Conservation (phyloP, 2,797 vertebrate genomes). For the Tokudaia muenninki region DNA sequence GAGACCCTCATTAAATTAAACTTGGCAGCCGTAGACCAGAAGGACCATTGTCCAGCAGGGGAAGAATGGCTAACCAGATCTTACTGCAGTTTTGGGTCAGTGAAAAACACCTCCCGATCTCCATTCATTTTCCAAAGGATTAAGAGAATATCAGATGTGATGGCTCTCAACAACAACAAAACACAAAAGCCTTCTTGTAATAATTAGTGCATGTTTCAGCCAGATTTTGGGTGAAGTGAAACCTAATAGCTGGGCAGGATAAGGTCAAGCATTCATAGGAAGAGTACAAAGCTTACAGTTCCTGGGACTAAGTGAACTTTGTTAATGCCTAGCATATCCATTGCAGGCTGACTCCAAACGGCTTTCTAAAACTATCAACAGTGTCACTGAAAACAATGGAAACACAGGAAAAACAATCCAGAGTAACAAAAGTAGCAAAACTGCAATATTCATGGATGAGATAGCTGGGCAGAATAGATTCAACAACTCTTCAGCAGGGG, state of each 20-base stretch:
- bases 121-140: constrained; percentile 44
- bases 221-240: neutral
- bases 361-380: constrained; percentile 10
- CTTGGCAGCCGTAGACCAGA: neutral
- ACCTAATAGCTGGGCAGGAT: neutral
- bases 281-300: neutral
- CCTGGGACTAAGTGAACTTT: neutral
- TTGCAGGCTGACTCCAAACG: neutral
- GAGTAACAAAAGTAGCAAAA: constrained; percentile 28
- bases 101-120: constrained; percentile 43
- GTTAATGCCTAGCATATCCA: neutral
- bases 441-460: neutral
- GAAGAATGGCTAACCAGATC: neutral
- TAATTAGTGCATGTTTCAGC: neutral
- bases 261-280: constrained; percentile 24
- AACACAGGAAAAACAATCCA: neutral
- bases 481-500: neutral
- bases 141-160: neutral
- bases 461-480: neutral
- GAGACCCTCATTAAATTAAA: neutral
- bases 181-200: neutral
- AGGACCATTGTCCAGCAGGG: neutral
- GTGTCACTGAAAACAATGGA: neutral
- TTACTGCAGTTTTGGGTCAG: neutral
- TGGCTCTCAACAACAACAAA: neutral